A percentile compares a stretch with the other conserved stretches of the same genome.
phyloP scores from a whole-genome alignment of 2,888 invertebrate genomes.

The Napeogenes sylphis region DNA sequence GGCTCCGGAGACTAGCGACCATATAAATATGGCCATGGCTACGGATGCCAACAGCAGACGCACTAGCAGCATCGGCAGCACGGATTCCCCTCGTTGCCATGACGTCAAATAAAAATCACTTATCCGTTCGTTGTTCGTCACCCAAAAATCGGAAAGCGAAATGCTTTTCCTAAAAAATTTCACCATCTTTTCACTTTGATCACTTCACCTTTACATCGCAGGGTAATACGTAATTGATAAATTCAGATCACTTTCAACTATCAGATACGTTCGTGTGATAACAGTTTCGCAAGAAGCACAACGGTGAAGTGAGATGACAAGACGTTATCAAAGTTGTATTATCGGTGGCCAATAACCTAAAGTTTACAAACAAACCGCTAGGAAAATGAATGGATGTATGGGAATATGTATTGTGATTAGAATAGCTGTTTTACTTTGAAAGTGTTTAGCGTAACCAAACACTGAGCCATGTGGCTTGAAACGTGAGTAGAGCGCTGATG shows the following conservation, averaged over 20 bases:
- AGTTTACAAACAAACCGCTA: not conserved
- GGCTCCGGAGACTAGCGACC: slow-evolving; percentile 49
- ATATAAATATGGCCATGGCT: slow-evolving; percentile 50
- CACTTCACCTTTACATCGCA: slow-evolving; percentile 13
- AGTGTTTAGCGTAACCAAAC: not conserved
- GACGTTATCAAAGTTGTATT: slow-evolving; percentile 45
- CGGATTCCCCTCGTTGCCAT: slow-evolving; percentile 67
- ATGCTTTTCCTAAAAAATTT: slow-evolving; percentile 59
- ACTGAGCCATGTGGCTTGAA: not conserved
- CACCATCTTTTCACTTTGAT: slow-evolving; percentile 50
- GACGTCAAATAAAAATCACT: slow-evolving; percentile 66
- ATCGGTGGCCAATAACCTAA: slow-evolving; percentile 36
- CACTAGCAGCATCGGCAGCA: slow-evolving; percentile 55
- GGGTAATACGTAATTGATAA: too few relatives aligned
- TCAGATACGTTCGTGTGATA: slow-evolving; percentile 25
- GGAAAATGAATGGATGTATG: not conserved
- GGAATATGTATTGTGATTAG: not conserved
- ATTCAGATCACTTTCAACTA: not conserved
- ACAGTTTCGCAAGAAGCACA: slow-evolving; percentile 37
- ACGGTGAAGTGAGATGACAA: slow-evolving; percentile 28
- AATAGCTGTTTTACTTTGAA: not conserved
- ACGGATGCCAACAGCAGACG: slow-evolving; percentile 46
- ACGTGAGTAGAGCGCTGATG: slow-evolving; percentile 11
- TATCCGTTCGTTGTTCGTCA: slow-evolving; percentile 53
- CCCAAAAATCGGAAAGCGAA: slow-evolving; percentile 58